Evolutionary conservation across 1,140 invertebrate species (phyloP).

Genomic region (Drosophila parvula): DNA sequence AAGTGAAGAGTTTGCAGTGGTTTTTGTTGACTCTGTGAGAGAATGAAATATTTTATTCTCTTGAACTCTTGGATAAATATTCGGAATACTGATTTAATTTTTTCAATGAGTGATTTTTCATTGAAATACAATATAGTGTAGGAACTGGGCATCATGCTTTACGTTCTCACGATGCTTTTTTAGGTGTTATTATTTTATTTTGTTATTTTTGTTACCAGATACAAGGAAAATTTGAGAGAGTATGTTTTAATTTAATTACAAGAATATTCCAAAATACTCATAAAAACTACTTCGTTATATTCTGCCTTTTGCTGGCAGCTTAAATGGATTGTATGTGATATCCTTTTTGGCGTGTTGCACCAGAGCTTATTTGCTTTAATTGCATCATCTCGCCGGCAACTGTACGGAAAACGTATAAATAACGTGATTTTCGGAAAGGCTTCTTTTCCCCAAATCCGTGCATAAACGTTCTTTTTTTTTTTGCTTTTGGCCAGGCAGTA

Average conservation of each 20-base stretch:
- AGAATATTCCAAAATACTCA: background rate
- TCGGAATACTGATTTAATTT: slow-evolving; percentile 5
- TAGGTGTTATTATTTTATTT: background rate
- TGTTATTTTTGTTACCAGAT: too few relatives aligned
- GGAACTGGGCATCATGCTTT: background rate
- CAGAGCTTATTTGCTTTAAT: slow-evolving; percentile 51
- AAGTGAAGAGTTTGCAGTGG: background rate
- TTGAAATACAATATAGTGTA: slow-evolving; percentile 29
- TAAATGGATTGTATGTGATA: background rate
- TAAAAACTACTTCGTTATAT: background rate
- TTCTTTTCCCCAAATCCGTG: slow-evolving; percentile 71
- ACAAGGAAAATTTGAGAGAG: too few relatives aligned
- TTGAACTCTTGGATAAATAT: slow-evolving; percentile 12
- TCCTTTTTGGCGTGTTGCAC: slow-evolving; percentile 1
- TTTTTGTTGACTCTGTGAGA: background rate
- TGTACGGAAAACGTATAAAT: slow-evolving; percentile 70
- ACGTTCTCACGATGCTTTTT: background rate
- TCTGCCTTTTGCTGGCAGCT: background rate
- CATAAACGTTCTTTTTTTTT: slow-evolving; percentile 32
- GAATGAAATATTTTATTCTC: slow-evolving; percentile 17
- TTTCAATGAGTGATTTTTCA: slow-evolving; percentile 32
- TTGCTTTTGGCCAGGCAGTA: slow-evolving; percentile 42
- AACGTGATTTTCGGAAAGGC: slow-evolving; percentile 74
- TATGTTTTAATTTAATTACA: too few relatives aligned
- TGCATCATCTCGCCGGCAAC: slow-evolving; percentile 50